Percentiles rank a stretch among this genome's conserved stretches.
phyloP scores from a whole-genome alignment of 2,797 vertebrate species.

The Chelidonichthys spinosus region DNA sequence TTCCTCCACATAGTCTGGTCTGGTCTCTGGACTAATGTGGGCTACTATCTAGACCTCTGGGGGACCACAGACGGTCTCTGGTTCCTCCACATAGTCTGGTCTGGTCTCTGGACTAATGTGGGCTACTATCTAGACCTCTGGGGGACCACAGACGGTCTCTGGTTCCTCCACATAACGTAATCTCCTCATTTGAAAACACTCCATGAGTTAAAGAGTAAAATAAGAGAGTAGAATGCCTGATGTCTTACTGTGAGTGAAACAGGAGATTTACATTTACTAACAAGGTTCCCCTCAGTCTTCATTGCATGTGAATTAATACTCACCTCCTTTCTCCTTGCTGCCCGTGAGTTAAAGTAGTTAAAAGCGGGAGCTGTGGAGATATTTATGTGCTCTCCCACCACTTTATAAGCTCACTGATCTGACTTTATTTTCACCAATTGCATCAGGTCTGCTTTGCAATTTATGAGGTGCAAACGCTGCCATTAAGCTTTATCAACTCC shows the following conservation, averaged over 20 bases:
- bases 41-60: too few species aligned
- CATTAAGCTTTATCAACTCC: constrained; percentile 28
- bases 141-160: too few species aligned
- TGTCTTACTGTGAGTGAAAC: background rate
- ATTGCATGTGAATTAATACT: background rate
- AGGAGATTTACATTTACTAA: background rate
- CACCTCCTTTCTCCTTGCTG: background rate
- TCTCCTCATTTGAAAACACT: too few species aligned
- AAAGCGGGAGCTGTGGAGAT: background rate
- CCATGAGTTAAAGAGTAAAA: too few species aligned
- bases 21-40: too few species aligned
- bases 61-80: too few species aligned
- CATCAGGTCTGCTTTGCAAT: constrained; percentile 10
- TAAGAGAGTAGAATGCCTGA: constrained; percentile 11
- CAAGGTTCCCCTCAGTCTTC: background rate
- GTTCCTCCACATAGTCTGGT: too few species aligned
- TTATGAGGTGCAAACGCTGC: constrained; percentile 12
- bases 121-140: too few species aligned
- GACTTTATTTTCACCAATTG: background rate
- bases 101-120: too few species aligned
- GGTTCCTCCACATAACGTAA: too few species aligned
- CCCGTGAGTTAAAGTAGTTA: background rate
- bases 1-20: too few species aligned
- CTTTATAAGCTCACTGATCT: constrained; percentile 4
- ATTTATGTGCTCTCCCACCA: background rate